A percentile compares a stretch with the other conserved stretches of the same genome.
Conservation (phyloP, 2,113 vertebrate genomes). For the Lagopus leucura region DNA sequence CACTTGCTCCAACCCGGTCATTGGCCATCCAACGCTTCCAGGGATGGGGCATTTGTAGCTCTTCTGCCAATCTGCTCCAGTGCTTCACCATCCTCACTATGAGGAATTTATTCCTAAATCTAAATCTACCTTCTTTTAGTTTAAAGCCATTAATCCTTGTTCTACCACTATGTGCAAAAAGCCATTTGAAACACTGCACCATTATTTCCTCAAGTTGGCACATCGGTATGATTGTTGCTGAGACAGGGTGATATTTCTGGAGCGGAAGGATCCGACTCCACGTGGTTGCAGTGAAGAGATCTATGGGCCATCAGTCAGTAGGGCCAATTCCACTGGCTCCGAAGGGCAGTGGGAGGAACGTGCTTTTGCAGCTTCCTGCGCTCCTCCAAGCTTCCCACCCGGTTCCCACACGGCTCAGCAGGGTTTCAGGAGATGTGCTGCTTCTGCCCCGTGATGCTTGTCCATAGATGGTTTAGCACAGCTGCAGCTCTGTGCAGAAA, state of each 20-base stretch:
- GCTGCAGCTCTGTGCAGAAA: accelerated
- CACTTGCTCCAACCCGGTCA: too few species aligned
- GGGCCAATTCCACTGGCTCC: neutral
- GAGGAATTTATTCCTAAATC: too few species aligned
- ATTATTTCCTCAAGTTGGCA: accelerated
- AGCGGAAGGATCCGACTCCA: neutral
- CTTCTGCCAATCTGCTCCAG: too few species aligned
- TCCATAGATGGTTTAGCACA: accelerated
- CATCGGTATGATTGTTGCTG: accelerated
- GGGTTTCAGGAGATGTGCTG: neutral
- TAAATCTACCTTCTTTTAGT: too few species aligned
- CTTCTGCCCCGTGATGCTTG: accelerated
- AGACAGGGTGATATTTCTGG: neutral
- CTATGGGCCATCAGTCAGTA: accelerated
- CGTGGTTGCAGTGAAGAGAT: accelerated
- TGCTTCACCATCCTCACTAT: too few species aligned
- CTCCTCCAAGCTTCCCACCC: neutral
- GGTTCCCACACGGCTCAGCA: neutral
- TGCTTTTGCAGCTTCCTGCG: accelerated
- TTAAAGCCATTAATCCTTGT: too few species aligned
- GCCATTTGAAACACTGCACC: neutral
- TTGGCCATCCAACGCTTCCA: too few species aligned
- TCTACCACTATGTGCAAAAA: neutral
- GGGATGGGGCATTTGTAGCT: too few species aligned
- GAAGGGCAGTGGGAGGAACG: neutral